Evolutionary conservation across 2,113 vertebrate genomes (phyloP).

Genomic region (Nothobranchius kuhntae): DNA sequence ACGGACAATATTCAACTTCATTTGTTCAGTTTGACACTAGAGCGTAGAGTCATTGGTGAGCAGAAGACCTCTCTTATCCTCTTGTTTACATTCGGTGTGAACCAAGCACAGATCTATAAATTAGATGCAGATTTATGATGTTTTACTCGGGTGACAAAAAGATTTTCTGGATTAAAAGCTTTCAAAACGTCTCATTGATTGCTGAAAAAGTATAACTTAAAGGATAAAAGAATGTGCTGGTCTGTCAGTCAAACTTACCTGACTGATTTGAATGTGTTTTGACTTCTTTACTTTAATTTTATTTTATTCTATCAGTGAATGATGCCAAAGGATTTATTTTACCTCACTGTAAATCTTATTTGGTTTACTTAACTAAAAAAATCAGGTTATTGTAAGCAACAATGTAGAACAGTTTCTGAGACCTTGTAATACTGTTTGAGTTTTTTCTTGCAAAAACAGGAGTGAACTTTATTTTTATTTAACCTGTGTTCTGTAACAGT

Average conservation of each 20-base stretch:
- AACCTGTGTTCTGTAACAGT: conserved; percentile 64
- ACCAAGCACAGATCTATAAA: conserved; percentile 38
- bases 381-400: conserved; percentile 40
- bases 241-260: conserved; percentile 18
- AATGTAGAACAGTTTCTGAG: conserved; percentile 20
- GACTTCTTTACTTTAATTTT: conserved; percentile 39
- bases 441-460: conserved; percentile 16
- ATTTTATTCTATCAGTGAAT: conserved; percentile 44
- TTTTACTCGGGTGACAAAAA: conserved; percentile 49
- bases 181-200: conserved; percentile 11
- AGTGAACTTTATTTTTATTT: conserved; percentile 18
- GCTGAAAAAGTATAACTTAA: conserved; percentile 14
- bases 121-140: conserved; percentile 23
- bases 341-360: conserved; percentile 26
- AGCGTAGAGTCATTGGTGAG: conserved; percentile 32
- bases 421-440: conserved; percentile 12
- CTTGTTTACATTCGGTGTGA: conserved; percentile 62
- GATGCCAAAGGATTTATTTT: conserved; percentile 76
- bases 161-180: conserved; percentile 36
- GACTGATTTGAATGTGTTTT: conserved; percentile 35
- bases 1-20: conserved; percentile 51
- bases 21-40: conserved; percentile 42
- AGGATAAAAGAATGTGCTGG: conserved; percentile 3
- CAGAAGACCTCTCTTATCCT: conserved; percentile 37
- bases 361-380: conserved; percentile 15